Evolutionary conservation across 2,888 invertebrate genomes (phyloP).

Genomic region (Schizaphis graminum): DNA sequence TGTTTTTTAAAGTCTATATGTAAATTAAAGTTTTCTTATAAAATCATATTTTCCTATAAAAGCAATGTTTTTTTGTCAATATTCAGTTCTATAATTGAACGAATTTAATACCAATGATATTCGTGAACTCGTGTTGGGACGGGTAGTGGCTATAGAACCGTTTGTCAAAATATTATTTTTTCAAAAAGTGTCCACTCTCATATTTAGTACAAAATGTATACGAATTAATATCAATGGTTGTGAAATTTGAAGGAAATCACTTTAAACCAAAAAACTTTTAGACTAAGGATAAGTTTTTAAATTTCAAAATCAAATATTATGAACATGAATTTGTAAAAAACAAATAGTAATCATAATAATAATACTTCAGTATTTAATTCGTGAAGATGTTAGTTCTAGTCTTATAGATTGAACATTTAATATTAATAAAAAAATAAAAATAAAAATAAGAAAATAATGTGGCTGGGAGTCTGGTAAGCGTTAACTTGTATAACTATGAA

Average conservation of each 20-base stretch:
- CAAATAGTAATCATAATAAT: too few relatives aligned
- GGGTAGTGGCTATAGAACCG: background rate
- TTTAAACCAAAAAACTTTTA: background rate
- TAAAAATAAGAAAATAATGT: background rate
- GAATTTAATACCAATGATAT: background rate
- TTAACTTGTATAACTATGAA: background rate
- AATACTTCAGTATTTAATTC: background rate
- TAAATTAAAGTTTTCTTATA: too few relatives aligned
- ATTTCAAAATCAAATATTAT: too few relatives aligned
- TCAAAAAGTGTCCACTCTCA: background rate
- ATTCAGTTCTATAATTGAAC: too few relatives aligned
- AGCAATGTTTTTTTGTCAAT: background rate
- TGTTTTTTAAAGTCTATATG: too few relatives aligned
- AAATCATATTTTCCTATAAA: background rate
- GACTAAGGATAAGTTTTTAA: too few relatives aligned
- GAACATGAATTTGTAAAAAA: too few relatives aligned
- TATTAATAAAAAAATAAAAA: background rate
- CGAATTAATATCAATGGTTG: background rate
- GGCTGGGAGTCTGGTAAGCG: background rate
- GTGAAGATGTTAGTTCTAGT: background rate
- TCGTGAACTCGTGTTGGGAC: background rate
- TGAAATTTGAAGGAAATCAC: background rate
- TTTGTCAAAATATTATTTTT: background rate
- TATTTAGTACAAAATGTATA: background rate
- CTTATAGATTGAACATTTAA: background rate